phyloP scores from a whole-genome alignment of 92 coral and sea anemone genomes.

The Porites evermanni region DNA sequence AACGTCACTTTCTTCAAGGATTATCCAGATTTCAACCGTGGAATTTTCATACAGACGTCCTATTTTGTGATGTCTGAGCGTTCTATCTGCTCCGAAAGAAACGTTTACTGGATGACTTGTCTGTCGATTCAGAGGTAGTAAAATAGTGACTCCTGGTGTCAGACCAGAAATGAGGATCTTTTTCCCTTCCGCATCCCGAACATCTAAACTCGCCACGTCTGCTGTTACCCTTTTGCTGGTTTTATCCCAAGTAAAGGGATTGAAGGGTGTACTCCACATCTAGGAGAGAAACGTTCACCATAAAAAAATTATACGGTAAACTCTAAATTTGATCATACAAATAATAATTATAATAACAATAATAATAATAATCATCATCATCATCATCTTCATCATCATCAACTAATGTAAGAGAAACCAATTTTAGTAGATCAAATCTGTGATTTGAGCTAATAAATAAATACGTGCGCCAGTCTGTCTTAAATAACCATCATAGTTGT shows the following conservation, averaged over 20 bases:
- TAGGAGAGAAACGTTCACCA: neutral
- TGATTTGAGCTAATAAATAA: too few relatives aligned
- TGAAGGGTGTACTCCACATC: constrained; percentile 10
- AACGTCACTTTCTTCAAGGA: neutral
- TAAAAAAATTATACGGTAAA: neutral
- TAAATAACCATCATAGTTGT: too few relatives aligned
- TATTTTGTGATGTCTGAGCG: neutral
- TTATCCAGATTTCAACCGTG: neutral
- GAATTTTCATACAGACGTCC: neutral
- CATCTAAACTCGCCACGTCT: neutral
- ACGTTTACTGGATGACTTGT: neutral
- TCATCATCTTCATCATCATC: too few relatives aligned
- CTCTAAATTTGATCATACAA: neutral
- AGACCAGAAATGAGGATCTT: neutral
- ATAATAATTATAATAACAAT: too few relatives aligned
- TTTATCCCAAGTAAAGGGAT: constrained; percentile 4
- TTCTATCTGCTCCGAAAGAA: neutral
- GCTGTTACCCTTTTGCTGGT: neutral
- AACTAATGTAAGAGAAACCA: too few relatives aligned
- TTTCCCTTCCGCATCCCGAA: neutral
- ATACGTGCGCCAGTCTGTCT: too few relatives aligned
- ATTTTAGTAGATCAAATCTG: too few relatives aligned
- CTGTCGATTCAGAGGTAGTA: neutral
- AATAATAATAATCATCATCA: too few relatives aligned
- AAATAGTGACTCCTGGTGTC: neutral